Evolutionary conservation across 2,797 vertebrate genomes (phyloP), one percentile per base, ranked within the genome.

Genomic region (Ptychadena robeensis): DNA sequence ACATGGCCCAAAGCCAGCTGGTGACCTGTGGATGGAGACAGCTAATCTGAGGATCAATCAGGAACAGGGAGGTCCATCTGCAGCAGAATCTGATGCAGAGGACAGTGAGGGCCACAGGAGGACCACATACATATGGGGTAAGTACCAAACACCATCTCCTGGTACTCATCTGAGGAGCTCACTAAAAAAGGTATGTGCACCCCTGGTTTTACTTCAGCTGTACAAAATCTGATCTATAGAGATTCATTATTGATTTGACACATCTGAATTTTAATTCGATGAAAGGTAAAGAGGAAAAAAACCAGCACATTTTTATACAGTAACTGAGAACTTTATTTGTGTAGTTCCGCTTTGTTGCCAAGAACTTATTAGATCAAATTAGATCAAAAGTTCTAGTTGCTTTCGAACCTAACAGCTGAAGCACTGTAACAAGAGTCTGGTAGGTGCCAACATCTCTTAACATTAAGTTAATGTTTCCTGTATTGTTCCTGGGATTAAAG

Each of bases 401-500:
- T 59, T 27, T 35, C 70, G 34, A 53, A 66, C 37, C n/a, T 38
- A 69, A 30, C 38, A 18, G 34, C 63, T 31, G 67, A 48, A 44
- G 28, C 37, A 15, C 35, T 31, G 59, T 22, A n/a, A 18, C 71
- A 30, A 31, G 44, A 68, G 15, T 2, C 63, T 31, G 34, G 31
- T 59, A 44, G 73, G 70, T 81, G 71, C 44, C 63, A 48, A 18
- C 28, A 64, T 15, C 53, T 34, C 37, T 69, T 15, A 25, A 59
- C 25, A 0, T 31, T 28, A 4, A 35, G 63, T 30, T 67, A 53
- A 53, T 12, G 30, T 73, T 65, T 65, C 22, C n/a, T 48, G 73
- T 37, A 53, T 64, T 70, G 37, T 75, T 81, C 38, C 31, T 34
- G 65, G 44, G 12, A 76, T 85, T 76, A 85, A 48, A 65, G 65